These are phyloP conservation scores for roundworm (Caenorhabditis elegans) DNA, from an alignment of 1,140 invertebrate species.

Conservation along the genomic window DNA sequence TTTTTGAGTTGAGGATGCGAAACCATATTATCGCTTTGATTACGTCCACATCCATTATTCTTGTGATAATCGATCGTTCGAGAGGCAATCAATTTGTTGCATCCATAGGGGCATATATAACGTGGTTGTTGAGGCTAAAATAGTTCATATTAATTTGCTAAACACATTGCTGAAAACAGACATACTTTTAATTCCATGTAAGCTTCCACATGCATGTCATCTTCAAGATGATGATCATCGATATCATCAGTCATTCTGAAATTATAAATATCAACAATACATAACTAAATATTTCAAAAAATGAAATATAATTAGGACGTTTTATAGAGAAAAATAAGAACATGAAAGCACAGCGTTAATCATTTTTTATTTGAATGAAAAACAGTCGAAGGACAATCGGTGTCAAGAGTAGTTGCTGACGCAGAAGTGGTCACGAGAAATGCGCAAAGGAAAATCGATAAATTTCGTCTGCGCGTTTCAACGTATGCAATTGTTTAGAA, in stretches of 20 bases:
- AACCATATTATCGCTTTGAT: neutral
- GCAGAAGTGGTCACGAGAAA: neutral
- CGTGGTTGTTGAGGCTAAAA: neutral
- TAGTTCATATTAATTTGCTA: neutral
- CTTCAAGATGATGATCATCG: neutral
- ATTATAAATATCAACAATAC: neutral
- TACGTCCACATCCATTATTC: conserved; percentile 36
- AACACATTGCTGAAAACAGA: neutral
- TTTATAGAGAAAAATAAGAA: too few relatives aligned
- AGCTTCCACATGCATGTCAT: neutral
- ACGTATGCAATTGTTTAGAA: neutral
- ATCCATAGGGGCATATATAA: conserved; percentile 36
- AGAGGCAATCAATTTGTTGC: conserved; percentile 34
- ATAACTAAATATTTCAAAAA: too few relatives aligned
- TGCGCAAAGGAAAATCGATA: conserved; percentile 20
- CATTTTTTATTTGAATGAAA: too few relatives aligned
- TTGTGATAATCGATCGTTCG: conserved; percentile 44
- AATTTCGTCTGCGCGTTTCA: neutral
- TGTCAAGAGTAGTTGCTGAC: neutral
- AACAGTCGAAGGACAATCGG: neutral
- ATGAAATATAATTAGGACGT: too few relatives aligned
- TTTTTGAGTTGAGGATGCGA: neutral
- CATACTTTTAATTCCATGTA: neutral
- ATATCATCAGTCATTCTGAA: conserved; percentile 3
- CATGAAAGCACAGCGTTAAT: too few relatives aligned